Base-by-base conservation (phyloP, 2,888 invertebrate genomes). In the Troglohyphantes excavatus region DNA sequence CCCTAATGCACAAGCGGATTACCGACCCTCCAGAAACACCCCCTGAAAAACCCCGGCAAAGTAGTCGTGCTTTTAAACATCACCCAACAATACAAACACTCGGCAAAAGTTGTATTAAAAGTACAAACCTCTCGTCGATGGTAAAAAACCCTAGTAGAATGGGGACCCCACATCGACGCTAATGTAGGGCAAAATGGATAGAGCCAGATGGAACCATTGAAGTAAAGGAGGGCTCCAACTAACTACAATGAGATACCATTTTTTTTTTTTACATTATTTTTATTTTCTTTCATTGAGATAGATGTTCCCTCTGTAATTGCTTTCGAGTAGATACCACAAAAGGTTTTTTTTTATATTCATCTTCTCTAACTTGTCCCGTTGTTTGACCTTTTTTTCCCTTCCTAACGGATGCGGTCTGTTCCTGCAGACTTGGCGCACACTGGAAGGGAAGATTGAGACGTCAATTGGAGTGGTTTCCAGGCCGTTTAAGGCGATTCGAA, bases 41-140 rank as follows among this genome's bases (percentile, higher is more conserved):
- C 75, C 27, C 17, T 21, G 11, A 29, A 61, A 61, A 75, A 33
- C 27, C 13, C 29, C 59, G 33, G 9, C 26, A 59, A 70, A 81
- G 72, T 29, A 82, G 46, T 72, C 70, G 21, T 27, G 76, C 68
- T 78, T 86, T 86, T 68, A 78, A 86, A 86, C 43, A 76, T 78
- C 76, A 68, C 75, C 72, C 82, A 76, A 89, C 88, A 89, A 89
- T 89, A 76, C 82, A 89, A 89, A 89, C 82, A 89, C 82, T 89
- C 75, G 88, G 75, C 53, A 76, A 82, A 82, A 89, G 88, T 89
- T 82, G 88, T 72, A 82, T 82, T 82, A 82, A 82, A 68, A 81
- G 78, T 78, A 78, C 63, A 65, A 65, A 68, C 46, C 19, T n/a
- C 11, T 19, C 27, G 13, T 9, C 7, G 61, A 19, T 7, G 5